These are phyloP conservation scores for Labrus mixtus DNA, from an alignment of 2,113 vertebrate genomes.

Conservation along the genomic window DNA sequence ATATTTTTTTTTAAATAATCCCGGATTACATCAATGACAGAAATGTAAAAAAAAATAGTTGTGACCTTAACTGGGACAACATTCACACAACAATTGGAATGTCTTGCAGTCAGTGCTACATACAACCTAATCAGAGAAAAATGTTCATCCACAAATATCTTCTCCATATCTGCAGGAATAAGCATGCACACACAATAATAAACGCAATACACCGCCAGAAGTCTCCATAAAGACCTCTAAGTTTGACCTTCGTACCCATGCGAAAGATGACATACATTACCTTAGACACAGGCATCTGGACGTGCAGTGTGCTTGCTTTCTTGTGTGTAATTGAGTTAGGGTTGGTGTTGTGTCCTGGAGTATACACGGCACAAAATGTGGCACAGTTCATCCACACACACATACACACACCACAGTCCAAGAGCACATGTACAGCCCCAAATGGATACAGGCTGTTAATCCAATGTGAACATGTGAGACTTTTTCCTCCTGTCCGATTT, in stretches of 20 bases:
- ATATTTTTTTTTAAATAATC: too few relatives aligned
- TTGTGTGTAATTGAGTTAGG: conserved; percentile 36
- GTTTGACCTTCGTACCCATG: conserved; percentile 43
- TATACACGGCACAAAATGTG: conserved; percentile 15
- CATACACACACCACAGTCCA: conserved; percentile 33
- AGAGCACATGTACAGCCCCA: conserved; percentile 24
- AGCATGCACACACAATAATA: background rate
- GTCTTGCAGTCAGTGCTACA: background rate
- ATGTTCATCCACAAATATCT: background rate
- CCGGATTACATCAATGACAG: too few relatives aligned
- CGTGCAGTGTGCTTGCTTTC: conserved; percentile 22
- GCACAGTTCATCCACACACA: conserved; percentile 42
- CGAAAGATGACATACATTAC: conserved; percentile 57
- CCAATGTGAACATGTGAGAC: conserved; percentile 54
- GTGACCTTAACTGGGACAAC: background rate
- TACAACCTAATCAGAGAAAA: background rate
- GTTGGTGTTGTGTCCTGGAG: conserved; percentile 41
- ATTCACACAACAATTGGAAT: background rate
- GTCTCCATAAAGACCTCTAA: conserved; percentile 20
- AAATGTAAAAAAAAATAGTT: background rate
- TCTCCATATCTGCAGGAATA: too few relatives aligned
- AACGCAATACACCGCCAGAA: background rate
- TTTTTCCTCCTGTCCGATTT: conserved; percentile 13
- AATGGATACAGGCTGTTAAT: conserved; percentile 58
- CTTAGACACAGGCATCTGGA: conserved; percentile 81